Evolutionary conservation across 2,113 vertebrate genomes (phyloP).

Genomic region (Motacilla tschutschensis): DNA sequence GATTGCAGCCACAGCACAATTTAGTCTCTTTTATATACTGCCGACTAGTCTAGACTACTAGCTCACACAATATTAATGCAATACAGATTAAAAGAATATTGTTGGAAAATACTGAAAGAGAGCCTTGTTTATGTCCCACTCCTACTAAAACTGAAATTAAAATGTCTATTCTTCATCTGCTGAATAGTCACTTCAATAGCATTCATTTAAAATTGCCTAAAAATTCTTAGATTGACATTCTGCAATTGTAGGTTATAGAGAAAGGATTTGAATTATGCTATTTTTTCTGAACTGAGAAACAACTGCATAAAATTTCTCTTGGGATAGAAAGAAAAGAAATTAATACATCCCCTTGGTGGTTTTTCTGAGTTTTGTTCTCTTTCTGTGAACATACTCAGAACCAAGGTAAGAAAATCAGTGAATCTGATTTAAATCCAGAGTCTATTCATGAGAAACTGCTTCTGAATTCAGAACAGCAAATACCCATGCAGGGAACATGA

Average conservation of each 20-base stretch:
- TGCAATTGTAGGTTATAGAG: slow-evolving; percentile 2
- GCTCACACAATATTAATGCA: slow-evolving; percentile 43
- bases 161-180: slow-evolving; percentile 48
- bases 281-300: slow-evolving; percentile 3
- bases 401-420: neutral
- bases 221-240: slow-evolving; percentile 40
- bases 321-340: neutral
- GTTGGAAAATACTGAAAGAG: slow-evolving; percentile 51
- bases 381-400: neutral
- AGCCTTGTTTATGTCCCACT: slow-evolving; percentile 44
- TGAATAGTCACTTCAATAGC: slow-evolving; percentile 43
- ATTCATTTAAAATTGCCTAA: slow-evolving; percentile 26
- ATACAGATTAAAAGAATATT: slow-evolving; percentile 49
- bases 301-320: neutral
- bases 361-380: neutral
- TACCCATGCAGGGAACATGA: neutral
- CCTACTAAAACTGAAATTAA: slow-evolving; percentile 60
- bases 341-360: neutral
- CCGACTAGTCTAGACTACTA: slow-evolving; percentile 46
- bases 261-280: slow-evolving; percentile 3
- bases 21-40: slow-evolving; percentile 38
- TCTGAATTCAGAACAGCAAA: neutral
- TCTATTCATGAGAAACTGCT: neutral
- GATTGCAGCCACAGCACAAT: slow-evolving; percentile 54
- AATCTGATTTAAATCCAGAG: neutral